A percentile compares a stretch with the other conserved stretches of the same genome.
Conservation (phyloP, 2,888 invertebrate species). For the Sphaerophoria rueppellii region DNA sequence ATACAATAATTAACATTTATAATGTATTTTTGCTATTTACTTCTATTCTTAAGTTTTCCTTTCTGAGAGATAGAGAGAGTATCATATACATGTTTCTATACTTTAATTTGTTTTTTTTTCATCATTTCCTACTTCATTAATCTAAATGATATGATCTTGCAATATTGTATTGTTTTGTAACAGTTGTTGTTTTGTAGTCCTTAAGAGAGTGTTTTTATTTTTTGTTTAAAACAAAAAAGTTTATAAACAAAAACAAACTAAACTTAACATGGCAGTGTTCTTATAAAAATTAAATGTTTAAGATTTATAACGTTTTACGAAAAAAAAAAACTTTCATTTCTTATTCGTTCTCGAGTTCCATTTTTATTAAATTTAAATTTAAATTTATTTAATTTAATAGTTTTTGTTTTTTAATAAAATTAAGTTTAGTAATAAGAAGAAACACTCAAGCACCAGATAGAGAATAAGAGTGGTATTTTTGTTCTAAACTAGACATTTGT, state of each 20-base stretch:
- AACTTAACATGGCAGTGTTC: slow-evolving; percentile 71
- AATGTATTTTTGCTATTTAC: slow-evolving; percentile 63
- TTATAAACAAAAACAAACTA: slow-evolving; percentile 39
- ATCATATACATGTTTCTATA: slow-evolving; percentile 73
- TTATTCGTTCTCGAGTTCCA: slow-evolving; percentile 56
- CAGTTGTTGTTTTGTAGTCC: slow-evolving; percentile 45
- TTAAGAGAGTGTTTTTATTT: slow-evolving; percentile 45
- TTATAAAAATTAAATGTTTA: slow-evolving; percentile 36
- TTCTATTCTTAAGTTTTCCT: slow-evolving; percentile 47
- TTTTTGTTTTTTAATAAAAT: slow-evolving; percentile 35
- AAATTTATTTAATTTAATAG: background rate
- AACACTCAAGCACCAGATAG: slow-evolving; percentile 74
- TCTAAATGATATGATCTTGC: slow-evolving; percentile 74
- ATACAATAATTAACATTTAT: slow-evolving; percentile 54
- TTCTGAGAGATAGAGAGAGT: slow-evolving; percentile 65
- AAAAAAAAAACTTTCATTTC: slow-evolving; percentile 25
- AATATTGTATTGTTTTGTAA: slow-evolving; percentile 70
- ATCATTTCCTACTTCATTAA: slow-evolving; percentile 66
- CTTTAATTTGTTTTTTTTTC: slow-evolving; percentile 37
- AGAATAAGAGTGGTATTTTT: slow-evolving; percentile 68
- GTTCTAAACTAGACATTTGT: slow-evolving; percentile 39
- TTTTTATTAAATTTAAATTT: slow-evolving; percentile 24
- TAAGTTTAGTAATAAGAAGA: slow-evolving; percentile 57
- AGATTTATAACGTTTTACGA: background rate
- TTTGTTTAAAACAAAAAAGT: background rate